A percentile compares a stretch with the other conserved stretches of the same genome.
phyloP scores from a whole-genome alignment of 2,113 vertebrate genomes.

The Syngnathoides biaculeatus region DNA sequence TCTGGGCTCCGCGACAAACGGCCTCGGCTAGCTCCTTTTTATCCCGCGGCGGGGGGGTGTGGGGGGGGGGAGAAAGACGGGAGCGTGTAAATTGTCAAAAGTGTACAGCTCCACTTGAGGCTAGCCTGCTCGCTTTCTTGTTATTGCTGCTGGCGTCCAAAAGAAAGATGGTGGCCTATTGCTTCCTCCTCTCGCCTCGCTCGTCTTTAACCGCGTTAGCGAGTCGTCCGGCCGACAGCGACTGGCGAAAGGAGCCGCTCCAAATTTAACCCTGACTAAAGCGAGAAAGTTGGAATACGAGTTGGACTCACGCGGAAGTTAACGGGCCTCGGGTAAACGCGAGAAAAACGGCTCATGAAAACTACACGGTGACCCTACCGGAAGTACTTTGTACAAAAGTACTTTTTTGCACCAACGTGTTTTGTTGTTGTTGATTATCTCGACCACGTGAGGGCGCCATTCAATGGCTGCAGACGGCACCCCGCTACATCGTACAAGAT shows the following conservation, averaged over 20 bases:
- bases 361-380: slow-evolving; percentile 72
- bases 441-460: slow-evolving; percentile 36
- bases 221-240: neutral
- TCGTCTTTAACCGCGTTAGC: slow-evolving; percentile 42
- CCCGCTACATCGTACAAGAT: too few relatives aligned
- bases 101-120: slow-evolving; percentile 61
- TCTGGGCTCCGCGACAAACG: slow-evolving; percentile 9
- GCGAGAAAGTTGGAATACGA: neutral
- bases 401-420: slow-evolving; percentile 60
- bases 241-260: neutral
- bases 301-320: neutral
- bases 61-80: neutral
- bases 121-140: slow-evolving; percentile 71
- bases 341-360: slow-evolving; percentile 35
- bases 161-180: slow-evolving; percentile 80
- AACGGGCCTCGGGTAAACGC: slow-evolving; percentile 12
- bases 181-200: slow-evolving; percentile 73
- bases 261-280: slow-evolving; percentile 5
- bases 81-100: slow-evolving; percentile 59
- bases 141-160: slow-evolving; percentile 74
- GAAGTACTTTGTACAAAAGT: slow-evolving; percentile 76
- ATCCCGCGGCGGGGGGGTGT: too few relatives aligned
- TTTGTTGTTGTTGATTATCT: neutral
- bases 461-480: too few relatives aligned
- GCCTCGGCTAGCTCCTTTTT: slow-evolving; percentile 9